Conservation (phyloP, 2,113 vertebrate species). For the Halcyon malimbica region DNA sequence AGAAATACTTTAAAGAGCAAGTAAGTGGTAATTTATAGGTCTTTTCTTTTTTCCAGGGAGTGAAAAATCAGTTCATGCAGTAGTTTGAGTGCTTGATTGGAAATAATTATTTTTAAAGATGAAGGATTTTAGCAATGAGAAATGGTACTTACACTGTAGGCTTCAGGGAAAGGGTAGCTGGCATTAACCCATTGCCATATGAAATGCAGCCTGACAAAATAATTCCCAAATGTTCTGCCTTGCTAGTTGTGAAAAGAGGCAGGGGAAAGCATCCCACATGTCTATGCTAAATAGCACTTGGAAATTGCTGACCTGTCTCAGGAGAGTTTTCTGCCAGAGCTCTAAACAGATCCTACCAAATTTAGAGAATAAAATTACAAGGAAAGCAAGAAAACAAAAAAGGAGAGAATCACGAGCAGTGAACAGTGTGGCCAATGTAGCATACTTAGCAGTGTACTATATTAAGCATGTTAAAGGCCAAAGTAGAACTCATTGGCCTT, state of each 20-base stretch:
- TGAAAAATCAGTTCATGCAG: background rate
- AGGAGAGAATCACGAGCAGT: background rate
- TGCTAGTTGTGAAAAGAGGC: background rate
- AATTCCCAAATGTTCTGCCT: background rate
- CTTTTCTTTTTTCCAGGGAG: background rate
- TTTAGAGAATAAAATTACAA: background rate
- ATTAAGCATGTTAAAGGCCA: background rate
- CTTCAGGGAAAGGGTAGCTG: background rate
- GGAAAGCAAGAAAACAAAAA: background rate
- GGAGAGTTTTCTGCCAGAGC: background rate
- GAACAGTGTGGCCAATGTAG: background rate
- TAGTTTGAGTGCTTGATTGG: background rate
- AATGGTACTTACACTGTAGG: background rate
- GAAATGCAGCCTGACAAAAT: background rate
- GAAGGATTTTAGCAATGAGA: background rate
- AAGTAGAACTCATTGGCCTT: background rate
- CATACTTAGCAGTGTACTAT: background rate
- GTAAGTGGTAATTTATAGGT: background rate
- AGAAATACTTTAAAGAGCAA: background rate
- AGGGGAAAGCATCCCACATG: background rate
- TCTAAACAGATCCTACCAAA: background rate
- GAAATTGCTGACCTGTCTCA: background rate
- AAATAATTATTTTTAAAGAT: background rate
- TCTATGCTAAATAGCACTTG: background rate
- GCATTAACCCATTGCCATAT: background rate